Percentiles rank a stretch among this genome's conserved stretches.
These are phyloP conservation scores for Helostoma temminkii DNA, from an alignment of 2,797 vertebrate species.

Conservation along the genomic window DNA sequence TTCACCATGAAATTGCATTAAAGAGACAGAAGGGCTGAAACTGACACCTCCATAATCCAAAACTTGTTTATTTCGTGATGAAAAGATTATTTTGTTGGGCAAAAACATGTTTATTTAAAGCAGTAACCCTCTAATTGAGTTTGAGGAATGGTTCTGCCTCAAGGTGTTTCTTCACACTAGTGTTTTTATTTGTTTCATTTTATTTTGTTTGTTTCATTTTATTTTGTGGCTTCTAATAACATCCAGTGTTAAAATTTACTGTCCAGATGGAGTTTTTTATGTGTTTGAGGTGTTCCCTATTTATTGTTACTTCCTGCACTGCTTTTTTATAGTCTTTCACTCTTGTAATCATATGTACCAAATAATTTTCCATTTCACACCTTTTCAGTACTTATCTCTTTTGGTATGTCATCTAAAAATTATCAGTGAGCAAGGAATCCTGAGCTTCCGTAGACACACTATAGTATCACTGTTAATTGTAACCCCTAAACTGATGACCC, in stretches of 20 bases:
- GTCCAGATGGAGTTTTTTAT: conserved; percentile 23
- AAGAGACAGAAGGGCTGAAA: conserved; percentile 39
- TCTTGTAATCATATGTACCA: not conserved
- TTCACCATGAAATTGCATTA: conserved; percentile 39
- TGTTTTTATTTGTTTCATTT: too few relatives aligned
- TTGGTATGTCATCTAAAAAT: not conserved
- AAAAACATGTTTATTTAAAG: conserved; percentile 23
- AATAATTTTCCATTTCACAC: conserved; percentile 7
- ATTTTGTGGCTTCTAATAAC: not conserved
- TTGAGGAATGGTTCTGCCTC: conserved; percentile 1
- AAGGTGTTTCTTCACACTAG: conserved; percentile 11
- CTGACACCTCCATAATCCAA: conserved; percentile 20
- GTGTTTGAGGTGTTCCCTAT: conserved; percentile 22
- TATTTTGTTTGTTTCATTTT: conserved; percentile 1
- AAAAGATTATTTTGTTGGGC: conserved; percentile 21
- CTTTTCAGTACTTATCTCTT: conserved; percentile 4
- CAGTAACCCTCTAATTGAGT: conserved; percentile 9
- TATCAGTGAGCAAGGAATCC: not conserved
- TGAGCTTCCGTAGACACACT: conserved; percentile 5
- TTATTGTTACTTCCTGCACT: conserved; percentile 35
- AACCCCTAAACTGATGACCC: not conserved
- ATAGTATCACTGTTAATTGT: not conserved
- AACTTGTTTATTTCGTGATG: conserved; percentile 32
- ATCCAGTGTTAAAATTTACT: conserved; percentile 20
- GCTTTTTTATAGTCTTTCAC: conserved; percentile 21